Evolutionary conservation across 2,113 vertebrate genomes (phyloP).

Genomic region (Diglossa brunneiventris): DNA sequence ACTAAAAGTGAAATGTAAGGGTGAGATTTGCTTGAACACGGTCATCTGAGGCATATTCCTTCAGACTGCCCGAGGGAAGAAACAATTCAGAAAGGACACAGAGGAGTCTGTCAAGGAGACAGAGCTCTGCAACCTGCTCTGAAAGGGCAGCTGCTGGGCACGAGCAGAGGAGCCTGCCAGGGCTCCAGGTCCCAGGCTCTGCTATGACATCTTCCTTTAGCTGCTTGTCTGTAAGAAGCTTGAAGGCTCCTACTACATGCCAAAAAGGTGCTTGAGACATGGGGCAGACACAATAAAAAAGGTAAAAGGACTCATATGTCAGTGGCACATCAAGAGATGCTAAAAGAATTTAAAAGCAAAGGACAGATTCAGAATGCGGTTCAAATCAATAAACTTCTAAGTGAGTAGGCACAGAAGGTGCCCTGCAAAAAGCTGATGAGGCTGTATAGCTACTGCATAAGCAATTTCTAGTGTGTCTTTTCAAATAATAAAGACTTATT

Average conservation of each 20-base stretch:
- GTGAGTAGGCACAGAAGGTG: not conserved
- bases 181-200: not conserved
- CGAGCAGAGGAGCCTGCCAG: not conserved
- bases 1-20: constrained; percentile 10
- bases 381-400: not conserved
- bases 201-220: not conserved
- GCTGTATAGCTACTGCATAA: not conserved
- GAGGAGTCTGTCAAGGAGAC: not conserved
- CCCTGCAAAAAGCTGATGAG: not conserved
- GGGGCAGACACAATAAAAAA: not conserved
- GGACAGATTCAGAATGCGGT: not conserved
- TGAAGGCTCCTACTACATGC: not conserved
- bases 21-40: not conserved
- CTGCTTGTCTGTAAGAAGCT: not conserved
- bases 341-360: not conserved
- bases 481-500: not conserved
- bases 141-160: not conserved
- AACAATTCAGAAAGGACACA: not conserved
- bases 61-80: constrained; percentile 10
- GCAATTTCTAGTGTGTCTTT: not conserved
- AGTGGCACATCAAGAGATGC: not conserved
- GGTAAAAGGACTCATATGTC: not conserved
- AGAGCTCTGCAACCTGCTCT: not conserved
- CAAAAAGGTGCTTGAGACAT: not conserved
- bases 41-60: constrained; percentile 7